Evolutionary conservation across 2,797 vertebrate genomes (phyloP).

Genomic region (Pogonophryne albipinna): DNA sequence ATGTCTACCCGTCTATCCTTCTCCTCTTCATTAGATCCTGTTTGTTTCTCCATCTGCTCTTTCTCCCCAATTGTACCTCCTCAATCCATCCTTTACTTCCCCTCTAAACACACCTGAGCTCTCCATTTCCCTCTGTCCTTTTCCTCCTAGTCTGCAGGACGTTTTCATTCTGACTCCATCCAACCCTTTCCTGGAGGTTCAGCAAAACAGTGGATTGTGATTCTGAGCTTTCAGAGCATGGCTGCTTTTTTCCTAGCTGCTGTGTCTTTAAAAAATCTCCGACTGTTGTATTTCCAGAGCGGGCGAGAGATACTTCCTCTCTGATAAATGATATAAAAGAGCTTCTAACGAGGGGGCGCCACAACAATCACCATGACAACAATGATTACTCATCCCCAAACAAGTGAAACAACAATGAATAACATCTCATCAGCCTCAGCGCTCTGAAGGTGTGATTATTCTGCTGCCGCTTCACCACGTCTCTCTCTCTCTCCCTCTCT

Average conservation of each 20-base stretch:
- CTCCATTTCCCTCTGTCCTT: slow-evolving; percentile 60
- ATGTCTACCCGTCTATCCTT: slow-evolving; percentile 34
- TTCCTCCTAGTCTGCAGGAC: not conserved
- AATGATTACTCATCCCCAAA: slow-evolving; percentile 75
- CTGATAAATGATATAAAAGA: slow-evolving; percentile 41
- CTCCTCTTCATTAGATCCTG: slow-evolving; percentile 28
- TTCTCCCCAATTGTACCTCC: not conserved
- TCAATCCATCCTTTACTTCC: not conserved
- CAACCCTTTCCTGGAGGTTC: not conserved
- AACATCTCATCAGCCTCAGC: slow-evolving; percentile 68
- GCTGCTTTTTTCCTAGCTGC: not conserved
- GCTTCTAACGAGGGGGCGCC: slow-evolving; percentile 54
- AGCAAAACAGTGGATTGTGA: not conserved
- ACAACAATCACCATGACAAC: slow-evolving; percentile 76
- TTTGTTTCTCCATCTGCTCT: slow-evolving; percentile 45
- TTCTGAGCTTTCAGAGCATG: not conserved
- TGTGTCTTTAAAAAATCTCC: slow-evolving; percentile 40
- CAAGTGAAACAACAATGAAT: slow-evolving; percentile 73
- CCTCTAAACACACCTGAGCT: not conserved
- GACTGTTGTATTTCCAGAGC: slow-evolving; percentile 30
- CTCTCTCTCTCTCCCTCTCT: too few species aligned
- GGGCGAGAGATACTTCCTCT: slow-evolving; percentile 41
- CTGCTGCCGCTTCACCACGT: slow-evolving; percentile 49
- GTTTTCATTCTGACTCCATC: not conserved
- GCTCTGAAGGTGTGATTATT: slow-evolving; percentile 70